Evolutionary conservation across 2,113 vertebrate species (phyloP), one percentile per base, ranked within the genome.

Genomic region (Sylvilagus bachmani): DNA sequence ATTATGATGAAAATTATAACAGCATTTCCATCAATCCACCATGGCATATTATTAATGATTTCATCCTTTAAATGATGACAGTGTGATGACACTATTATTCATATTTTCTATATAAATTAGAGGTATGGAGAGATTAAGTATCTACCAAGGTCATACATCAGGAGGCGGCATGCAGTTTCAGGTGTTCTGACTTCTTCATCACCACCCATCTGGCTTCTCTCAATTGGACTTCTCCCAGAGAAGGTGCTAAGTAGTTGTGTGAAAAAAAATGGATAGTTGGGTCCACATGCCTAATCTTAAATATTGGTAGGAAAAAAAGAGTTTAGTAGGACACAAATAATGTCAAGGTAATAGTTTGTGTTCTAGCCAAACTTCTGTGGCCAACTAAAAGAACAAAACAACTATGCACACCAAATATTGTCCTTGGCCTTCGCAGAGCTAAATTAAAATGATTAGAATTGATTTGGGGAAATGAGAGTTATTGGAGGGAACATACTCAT

Each of bases 391-490:
- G 29, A 69, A 44, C 16, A 25, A 10, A 81, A 58, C 69, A 44
- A 4, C 27, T 70, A 71, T 84, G 27, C 49, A 49, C 29, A 51
- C 5, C 79, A 73, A 89, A n/a, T 49, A n/a, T 38, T 44, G 61
- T 12, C 38, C 75, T 62, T 91, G 53, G 44, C 75, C 25, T 89
- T 89, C 74, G 89, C 58, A 89, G 24, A 73, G 24, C 58, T 89
- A 89, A 92, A 73, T 81, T 74, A 81, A 82, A 87, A 66, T 88
- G 29, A 85, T 33, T 85, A 86, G 13, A 80, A 83, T 66, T 93
- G 61, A 91, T 62, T 62, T 79, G 49, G 80, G 67, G 31, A 91
- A 93, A 77, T 75, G 36, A 44, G 31, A 78, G 16, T 74, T 64
- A 61, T 53, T 74, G 16, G 44, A 83, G 82, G 51, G 24, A 87